Percentiles rank a stretch among this genome's conserved stretches.
Conservation (phyloP, 2,797 vertebrate species). For the Hoplostethus mediterraneus region DNA sequence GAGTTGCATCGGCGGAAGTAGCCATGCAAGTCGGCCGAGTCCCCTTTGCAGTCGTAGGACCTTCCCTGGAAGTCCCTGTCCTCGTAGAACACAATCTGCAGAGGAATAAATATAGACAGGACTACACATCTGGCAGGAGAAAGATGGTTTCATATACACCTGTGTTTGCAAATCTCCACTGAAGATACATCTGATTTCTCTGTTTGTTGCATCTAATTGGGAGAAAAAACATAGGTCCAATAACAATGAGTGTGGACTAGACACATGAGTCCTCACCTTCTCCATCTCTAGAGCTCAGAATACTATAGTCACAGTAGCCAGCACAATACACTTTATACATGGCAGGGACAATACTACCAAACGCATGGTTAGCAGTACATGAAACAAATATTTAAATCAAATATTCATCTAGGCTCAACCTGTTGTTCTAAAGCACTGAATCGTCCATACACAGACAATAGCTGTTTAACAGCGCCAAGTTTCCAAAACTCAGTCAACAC, state of each 20-base stretch:
- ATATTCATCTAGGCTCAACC: constrained; percentile 60
- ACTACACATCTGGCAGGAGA: not conserved
- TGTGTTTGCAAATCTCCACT: not conserved
- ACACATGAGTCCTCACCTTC: constrained; percentile 50
- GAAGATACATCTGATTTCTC: not conserved
- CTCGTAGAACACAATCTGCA: constrained; percentile 69
- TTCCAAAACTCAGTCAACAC: constrained; percentile 17
- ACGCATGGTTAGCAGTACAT: constrained; percentile 58
- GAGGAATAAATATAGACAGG: not conserved
- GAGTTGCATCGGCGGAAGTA: constrained; percentile 74
- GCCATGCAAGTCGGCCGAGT: constrained; percentile 57
- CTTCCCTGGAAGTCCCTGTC: constrained; percentile 73
- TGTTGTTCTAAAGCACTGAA: constrained; percentile 65
- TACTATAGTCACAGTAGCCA: not conserved
- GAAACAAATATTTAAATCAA: constrained; percentile 64
- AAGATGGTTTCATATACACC: not conserved
- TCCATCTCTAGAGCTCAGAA: constrained; percentile 52
- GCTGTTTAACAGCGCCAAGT: constrained; percentile 55
- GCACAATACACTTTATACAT: constrained; percentile 63
- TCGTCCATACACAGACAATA: constrained; percentile 56
- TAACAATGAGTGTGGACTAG: too few species aligned
- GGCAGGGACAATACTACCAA: constrained; percentile 56
- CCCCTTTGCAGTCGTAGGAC: constrained; percentile 75
- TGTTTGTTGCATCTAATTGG: not conserved
- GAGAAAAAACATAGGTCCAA: not conserved